Evolutionary conservation across 2,888 invertebrate species (phyloP).

Genomic region (Vanessa cardui): DNA sequence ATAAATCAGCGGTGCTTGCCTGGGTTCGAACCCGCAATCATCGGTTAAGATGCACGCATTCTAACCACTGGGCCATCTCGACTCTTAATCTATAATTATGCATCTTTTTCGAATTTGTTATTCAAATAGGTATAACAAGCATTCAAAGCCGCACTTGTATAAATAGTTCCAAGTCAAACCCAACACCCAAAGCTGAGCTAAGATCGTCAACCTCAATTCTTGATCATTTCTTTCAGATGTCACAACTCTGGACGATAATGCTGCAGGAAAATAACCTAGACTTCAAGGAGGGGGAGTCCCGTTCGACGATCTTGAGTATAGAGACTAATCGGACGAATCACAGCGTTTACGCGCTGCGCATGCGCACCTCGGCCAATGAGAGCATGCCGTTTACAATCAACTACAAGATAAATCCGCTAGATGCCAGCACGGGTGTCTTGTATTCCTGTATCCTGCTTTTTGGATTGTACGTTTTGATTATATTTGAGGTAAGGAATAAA

Average conservation of each 20-base stretch:
- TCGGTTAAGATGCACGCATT: too few species aligned
- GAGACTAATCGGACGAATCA: conserved; percentile 41
- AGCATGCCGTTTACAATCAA: conserved; percentile 63
- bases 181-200: too few species aligned
- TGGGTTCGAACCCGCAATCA: too few species aligned
- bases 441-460: conserved; percentile 88
- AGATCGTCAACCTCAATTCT: too few species aligned
- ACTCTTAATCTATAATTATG: too few species aligned
- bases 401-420: conserved; percentile 85
- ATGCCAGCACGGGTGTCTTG: conserved; percentile 85
- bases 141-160: too few species aligned
- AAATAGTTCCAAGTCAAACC: too few species aligned
- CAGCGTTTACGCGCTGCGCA: conserved; percentile 50
- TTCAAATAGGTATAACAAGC: too few species aligned
- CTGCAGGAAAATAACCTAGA: conserved; percentile 84
- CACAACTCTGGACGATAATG: conserved; percentile 83
- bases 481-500: conserved; percentile 87
- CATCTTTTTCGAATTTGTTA: too few species aligned
- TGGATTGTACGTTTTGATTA: conserved; percentile 90
- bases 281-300: conserved; percentile 75
- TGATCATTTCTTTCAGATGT: conserved; percentile 54
- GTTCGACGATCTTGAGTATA: conserved; percentile 68
- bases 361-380: conserved; percentile 50
- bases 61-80: too few species aligned
- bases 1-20: too few species aligned